Conservation (phyloP, 2,113 vertebrate species). For the Passer montanus region DNA sequence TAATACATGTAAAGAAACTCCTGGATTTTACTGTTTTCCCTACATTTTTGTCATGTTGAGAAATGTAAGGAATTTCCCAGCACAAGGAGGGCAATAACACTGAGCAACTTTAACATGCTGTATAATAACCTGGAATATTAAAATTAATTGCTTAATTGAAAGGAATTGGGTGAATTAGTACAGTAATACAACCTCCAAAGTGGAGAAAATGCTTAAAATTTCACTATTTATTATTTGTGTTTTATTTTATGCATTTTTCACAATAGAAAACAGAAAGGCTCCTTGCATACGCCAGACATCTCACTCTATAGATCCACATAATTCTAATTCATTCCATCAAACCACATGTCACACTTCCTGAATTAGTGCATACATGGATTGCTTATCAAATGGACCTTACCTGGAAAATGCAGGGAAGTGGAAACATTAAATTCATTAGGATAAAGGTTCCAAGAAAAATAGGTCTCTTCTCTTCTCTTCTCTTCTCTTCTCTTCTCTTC, state of each 20-base stretch:
- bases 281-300: neutral
- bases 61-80: neutral
- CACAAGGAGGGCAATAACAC: neutral
- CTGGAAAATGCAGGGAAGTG: neutral
- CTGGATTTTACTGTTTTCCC: neutral
- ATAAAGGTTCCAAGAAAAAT: neutral
- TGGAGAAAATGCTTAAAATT: neutral
- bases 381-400: neutral
- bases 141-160: slow-evolving; percentile 16
- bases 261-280: neutral
- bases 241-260: neutral
- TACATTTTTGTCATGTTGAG: neutral
- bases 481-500: no score
- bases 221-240: neutral
- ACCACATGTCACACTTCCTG: neutral
- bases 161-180: neutral
- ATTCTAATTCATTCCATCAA: neutral
- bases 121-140: neutral
- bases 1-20: neutral
- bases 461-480: rapidly evolving
- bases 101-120: neutral
- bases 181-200: neutral
- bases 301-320: neutral
- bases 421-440: neutral
- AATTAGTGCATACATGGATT: neutral